These are phyloP conservation scores for Corbicula japonica DNA, from an alignment of 2,888 invertebrate genomes.

Conservation along the genomic window DNA sequence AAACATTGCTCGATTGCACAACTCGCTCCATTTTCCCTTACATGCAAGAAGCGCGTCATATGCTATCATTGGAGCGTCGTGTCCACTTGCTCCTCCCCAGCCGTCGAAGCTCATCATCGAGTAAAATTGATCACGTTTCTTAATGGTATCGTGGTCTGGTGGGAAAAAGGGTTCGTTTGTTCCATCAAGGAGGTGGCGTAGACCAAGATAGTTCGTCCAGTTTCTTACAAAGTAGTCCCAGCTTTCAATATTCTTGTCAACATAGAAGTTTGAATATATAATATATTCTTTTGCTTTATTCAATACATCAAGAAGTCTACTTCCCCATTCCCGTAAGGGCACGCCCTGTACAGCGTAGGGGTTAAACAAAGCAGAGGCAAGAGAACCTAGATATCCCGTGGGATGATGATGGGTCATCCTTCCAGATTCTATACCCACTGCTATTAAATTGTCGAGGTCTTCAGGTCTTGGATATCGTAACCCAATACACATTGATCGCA, in stretches of 20 bases:
- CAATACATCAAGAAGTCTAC: conserved; percentile 71
- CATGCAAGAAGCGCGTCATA: conserved; percentile 84
- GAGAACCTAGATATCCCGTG: too few relatives aligned
- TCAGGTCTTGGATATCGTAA: conserved; percentile 79
- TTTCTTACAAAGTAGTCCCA: conserved; percentile 80
- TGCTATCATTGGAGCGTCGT: conserved; percentile 86
- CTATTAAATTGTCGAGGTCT: conserved; percentile 80
- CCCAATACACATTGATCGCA: conserved; percentile 86
- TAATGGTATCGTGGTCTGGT: conserved; percentile 72
- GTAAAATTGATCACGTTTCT: conserved; percentile 83
- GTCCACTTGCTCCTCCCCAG: too few relatives aligned
- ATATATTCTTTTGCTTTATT: conserved; percentile 79
- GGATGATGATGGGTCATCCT: too few relatives aligned
- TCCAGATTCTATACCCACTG: conserved; percentile 83
- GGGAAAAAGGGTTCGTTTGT: conserved; percentile 77
- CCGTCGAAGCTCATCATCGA: conserved; percentile 80
- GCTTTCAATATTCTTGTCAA: conserved; percentile 74
- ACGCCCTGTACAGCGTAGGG: conserved; percentile 83
- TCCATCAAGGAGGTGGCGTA: conserved; percentile 75
- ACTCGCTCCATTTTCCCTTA: conserved; percentile 79
- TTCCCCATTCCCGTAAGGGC: conserved; percentile 80
- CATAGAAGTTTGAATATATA: conserved; percentile 62
- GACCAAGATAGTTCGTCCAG: conserved; percentile 81
- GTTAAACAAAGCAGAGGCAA: conserved; percentile 84
- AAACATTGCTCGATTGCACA: conserved; percentile 81